A percentile compares a stretch with the other conserved stretches of the same genome.
Evolutionary conservation across 2,888 invertebrate species (phyloP).

Genomic region (Ormyrus rosae): DNA sequence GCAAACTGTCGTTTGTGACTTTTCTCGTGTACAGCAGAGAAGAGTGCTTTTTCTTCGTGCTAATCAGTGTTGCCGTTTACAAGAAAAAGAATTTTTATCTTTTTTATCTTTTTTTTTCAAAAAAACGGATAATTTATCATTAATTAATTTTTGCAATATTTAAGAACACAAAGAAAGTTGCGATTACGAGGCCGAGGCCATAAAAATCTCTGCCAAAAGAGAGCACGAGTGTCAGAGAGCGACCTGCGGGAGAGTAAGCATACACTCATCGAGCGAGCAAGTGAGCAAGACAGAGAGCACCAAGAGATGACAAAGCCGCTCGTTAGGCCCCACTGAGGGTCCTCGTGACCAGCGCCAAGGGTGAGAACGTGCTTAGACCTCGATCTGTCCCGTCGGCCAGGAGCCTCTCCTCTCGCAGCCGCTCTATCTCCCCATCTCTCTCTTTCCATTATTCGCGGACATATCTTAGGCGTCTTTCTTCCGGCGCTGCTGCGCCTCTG

Average conservation of each 20-base stretch:
- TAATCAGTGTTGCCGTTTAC: constrained; percentile 12
- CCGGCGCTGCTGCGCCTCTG: constrained; percentile 45
- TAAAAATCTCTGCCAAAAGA: constrained; percentile 13
- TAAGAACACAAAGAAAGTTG: too few species aligned
- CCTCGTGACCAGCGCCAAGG: constrained; percentile 74
- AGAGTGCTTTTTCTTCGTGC: constrained; percentile 7
- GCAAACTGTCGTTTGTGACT: constrained; percentile 52
- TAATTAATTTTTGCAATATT: too few species aligned
- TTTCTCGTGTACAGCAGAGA: constrained; percentile 5
- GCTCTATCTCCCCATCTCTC: constrained; percentile 16
- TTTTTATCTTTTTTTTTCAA: too few species aligned
- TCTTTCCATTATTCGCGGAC: constrained; percentile 60
- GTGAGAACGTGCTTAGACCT: constrained; percentile 76
- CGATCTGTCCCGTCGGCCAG: constrained; percentile 65
- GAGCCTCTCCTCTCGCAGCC: too few species aligned
- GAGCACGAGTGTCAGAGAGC: constrained; percentile 1
- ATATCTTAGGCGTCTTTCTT: constrained; percentile 61
- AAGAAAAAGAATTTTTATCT: too few species aligned
- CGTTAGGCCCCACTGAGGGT: constrained; percentile 73
- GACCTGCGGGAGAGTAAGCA: neutral
- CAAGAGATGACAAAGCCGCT: constrained; percentile 75
- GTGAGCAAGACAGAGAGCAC: neutral
- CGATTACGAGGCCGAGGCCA: too few species aligned
- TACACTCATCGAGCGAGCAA: neutral
- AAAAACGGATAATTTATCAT: too few species aligned